A percentile compares a stretch with the other conserved stretches of the same genome.
Conservation (phyloP, 2,888 invertebrate genomes). For the Lomographa bimaculata region DNA sequence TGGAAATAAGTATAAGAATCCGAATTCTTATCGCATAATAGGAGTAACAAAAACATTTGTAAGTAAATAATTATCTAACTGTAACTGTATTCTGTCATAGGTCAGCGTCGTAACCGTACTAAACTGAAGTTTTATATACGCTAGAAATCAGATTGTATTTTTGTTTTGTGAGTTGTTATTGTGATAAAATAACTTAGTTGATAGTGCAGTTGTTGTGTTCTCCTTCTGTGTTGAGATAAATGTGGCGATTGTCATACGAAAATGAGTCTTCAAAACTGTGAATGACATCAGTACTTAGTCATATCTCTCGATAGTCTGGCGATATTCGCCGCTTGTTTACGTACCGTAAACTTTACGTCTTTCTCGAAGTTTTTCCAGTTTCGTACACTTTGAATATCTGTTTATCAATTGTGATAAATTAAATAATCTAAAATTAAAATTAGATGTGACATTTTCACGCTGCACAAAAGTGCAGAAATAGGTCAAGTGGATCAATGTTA, state of each 20-base stretch:
- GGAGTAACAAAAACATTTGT: slow-evolving; percentile 15
- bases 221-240: slow-evolving; percentile 3
- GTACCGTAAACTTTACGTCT: slow-evolving; percentile 4
- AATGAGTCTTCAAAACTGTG: slow-evolving; percentile 29
- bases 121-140: slow-evolving; percentile 18
- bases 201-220: slow-evolving; percentile 5
- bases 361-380: slow-evolving; percentile 5
- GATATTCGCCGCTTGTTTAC: slow-evolving; percentile 24
- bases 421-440: background rate
- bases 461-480: slow-evolving; percentile 3
- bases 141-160: slow-evolving; percentile 15
- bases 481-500: slow-evolving; percentile 20
- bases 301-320: slow-evolving; percentile 35
- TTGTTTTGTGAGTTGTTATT: slow-evolving; percentile 9
- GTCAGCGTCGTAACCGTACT: slow-evolving; percentile 6
- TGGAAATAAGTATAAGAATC: slow-evolving; percentile 5
- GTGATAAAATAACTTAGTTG: slow-evolving; percentile 13
- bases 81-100: slow-evolving; percentile 7
- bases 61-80: slow-evolving; percentile 19
- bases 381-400: too few relatives aligned
- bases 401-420: too few relatives aligned
- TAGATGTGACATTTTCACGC: slow-evolving; percentile 1
- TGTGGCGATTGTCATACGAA: slow-evolving; percentile 3
- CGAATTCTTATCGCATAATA: slow-evolving; percentile 3
- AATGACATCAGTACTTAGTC: slow-evolving; percentile 71